Evolutionary conservation across 2,113 vertebrate genomes (phyloP).

Genomic region (Mus pahari): DNA sequence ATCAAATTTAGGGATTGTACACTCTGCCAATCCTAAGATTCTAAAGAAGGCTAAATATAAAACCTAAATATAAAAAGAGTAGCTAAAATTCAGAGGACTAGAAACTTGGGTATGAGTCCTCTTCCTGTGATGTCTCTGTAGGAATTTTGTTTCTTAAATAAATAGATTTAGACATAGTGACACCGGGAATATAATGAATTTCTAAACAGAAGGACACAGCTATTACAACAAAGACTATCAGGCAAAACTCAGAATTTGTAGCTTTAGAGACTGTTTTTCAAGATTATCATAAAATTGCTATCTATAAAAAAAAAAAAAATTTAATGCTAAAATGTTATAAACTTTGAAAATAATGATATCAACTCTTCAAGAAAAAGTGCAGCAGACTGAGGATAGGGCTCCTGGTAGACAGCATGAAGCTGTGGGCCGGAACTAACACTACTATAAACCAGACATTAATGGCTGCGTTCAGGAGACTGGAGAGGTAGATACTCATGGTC

Average conservation of each 20-base stretch:
- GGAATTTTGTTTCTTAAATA: constrained; percentile 17
- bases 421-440: not conserved
- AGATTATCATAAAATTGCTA: constrained; percentile 48
- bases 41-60: not conserved
- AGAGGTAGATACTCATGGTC: not conserved
- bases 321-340: constrained; percentile 53
- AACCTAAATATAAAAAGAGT: not conserved
- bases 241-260: not conserved
- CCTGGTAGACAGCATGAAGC: too few relatives aligned
- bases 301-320: constrained; percentile 29
- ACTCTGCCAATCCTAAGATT: not conserved
- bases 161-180: constrained; percentile 29
- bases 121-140: constrained; percentile 4
- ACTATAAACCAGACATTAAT: not conserved
- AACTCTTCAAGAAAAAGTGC: not conserved
- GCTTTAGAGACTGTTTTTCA: not conserved
- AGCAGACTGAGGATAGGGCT: not conserved
- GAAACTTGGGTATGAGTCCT: not conserved
- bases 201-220: not conserved
- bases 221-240: not conserved
- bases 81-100: constrained; percentile 41
- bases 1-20: not conserved
- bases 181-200: not conserved
- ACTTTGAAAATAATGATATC: constrained; percentile 22
- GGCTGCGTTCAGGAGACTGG: not conserved